These are phyloP conservation scores for Actinia equina DNA, from an alignment of 64 coral and sea anemone genomes.

Conservation along the genomic window DNA sequence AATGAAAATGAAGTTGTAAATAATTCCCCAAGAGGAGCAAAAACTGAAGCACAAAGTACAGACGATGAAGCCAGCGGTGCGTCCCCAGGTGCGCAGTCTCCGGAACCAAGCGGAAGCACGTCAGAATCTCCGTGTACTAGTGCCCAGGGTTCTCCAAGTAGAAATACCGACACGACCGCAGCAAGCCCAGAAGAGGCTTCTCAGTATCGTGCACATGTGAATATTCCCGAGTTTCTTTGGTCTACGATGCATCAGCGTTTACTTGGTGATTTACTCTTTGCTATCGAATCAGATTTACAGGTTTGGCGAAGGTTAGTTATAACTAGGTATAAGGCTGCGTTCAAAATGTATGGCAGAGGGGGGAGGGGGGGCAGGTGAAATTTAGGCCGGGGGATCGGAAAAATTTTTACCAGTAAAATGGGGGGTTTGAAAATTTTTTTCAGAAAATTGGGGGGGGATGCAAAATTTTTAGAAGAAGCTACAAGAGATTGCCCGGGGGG, in stretches of 20 bases:
- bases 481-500: too few relatives aligned
- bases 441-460: too few relatives aligned
- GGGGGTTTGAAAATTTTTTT: too few relatives aligned
- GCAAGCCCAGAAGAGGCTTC: slow-evolving; percentile 43
- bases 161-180: slow-evolving; percentile 1
- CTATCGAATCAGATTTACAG: slow-evolving; percentile 93
- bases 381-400: too few relatives aligned
- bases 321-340: neutral
- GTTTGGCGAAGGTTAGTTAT: slow-evolving; percentile 88
- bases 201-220: slow-evolving; percentile 64
- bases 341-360: too few relatives aligned
- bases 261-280: slow-evolving; percentile 88
- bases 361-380: too few relatives aligned
- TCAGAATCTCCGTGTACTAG: slow-evolving; percentile 31
- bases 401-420: too few relatives aligned
- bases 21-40: neutral
- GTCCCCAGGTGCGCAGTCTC: neutral
- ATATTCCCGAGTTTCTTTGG: slow-evolving; percentile 97
- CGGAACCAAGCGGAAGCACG: neutral
- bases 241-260: slow-evolving; percentile 93
- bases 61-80: slow-evolving; percentile 8
- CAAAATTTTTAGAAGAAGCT: too few relatives aligned
- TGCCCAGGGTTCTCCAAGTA: slow-evolving; percentile 22
- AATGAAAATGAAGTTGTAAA: neutral
- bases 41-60: neutral